Percentiles rank a stretch among this genome's conserved stretches.
Conservation (phyloP, 1,140 invertebrate genomes). For the Rhyzopertha dominica region DNA sequence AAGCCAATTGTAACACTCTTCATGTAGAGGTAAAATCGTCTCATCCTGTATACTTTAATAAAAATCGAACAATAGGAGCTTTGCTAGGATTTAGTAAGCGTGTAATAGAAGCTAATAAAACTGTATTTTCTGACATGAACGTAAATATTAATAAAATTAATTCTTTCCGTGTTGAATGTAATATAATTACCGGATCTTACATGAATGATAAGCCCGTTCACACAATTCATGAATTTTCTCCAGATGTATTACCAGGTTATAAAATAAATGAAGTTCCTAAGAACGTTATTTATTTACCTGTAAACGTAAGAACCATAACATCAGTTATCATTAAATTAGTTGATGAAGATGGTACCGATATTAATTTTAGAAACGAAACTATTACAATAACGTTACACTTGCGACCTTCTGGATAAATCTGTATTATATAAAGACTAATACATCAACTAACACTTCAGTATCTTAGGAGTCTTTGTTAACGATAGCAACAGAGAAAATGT, state of each 20-base stretch:
- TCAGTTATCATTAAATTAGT: conserved; percentile 24
- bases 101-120: conserved; percentile 14
- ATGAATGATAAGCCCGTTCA: conserved; percentile 31
- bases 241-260: conserved; percentile 26
- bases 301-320: conserved; percentile 26
- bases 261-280: conserved; percentile 34
- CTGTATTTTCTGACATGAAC: conserved; percentile 20
- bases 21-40: conserved; percentile 20
- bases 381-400: conserved; percentile 35
- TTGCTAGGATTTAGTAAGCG: conserved; percentile 22
- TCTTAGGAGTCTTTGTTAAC: too few relatives aligned
- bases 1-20: conserved; percentile 28
- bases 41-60: conserved; percentile 21
- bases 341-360: conserved; percentile 29
- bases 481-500: too few relatives aligned
- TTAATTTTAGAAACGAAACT: conserved; percentile 30
- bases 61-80: conserved; percentile 16
- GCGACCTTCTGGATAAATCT: too few relatives aligned
- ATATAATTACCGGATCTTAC: conserved; percentile 30
- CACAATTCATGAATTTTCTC: conserved; percentile 38
- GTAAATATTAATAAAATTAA: conserved; percentile 28
- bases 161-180: conserved; percentile 25
- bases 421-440: too few relatives aligned
- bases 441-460: too few relatives aligned
- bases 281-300: conserved; percentile 39